Conservation (phyloP, 2,113 vertebrate species). For the Apteryx owenii region DNA sequence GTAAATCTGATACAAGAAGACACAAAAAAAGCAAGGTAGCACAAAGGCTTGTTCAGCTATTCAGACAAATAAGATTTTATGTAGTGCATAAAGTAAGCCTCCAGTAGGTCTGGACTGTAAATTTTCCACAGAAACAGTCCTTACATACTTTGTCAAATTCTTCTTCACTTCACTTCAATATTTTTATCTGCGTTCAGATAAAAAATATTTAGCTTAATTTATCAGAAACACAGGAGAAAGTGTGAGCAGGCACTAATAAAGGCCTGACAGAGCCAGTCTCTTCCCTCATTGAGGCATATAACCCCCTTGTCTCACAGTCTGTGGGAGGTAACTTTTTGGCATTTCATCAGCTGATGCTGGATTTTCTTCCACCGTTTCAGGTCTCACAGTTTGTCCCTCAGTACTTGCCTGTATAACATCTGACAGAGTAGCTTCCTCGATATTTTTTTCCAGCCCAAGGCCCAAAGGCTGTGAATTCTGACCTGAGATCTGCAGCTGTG, state of each 20-base stretch:
- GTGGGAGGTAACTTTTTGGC: conserved; percentile 87
- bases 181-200: conserved; percentile 47
- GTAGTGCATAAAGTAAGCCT: conserved; percentile 63
- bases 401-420: conserved; percentile 32
- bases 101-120: conserved; percentile 1
- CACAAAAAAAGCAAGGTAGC: not conserved
- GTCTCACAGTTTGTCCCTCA: conserved; percentile 51
- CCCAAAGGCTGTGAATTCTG: conserved; percentile 61
- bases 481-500: conserved; percentile 73
- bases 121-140: conserved; percentile 14
- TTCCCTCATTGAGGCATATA: conserved; percentile 88
- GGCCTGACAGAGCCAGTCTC: conserved; percentile 37
- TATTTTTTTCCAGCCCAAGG: conserved; percentile 74
- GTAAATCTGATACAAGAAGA: not conserved
- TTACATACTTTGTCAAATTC: conserved; percentile 1
- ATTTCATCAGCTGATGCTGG: conserved; percentile 61
- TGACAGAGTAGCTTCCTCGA: conserved; percentile 50
- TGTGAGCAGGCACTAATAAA: conserved; percentile 48
- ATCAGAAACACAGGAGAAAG: conserved; percentile 39
- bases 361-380: conserved; percentile 36
- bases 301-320: conserved; percentile 84
- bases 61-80: not conserved
- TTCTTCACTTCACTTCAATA: conserved; percentile 2
- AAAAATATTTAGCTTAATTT: conserved; percentile 62
- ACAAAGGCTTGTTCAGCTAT: conserved; percentile 20